Conservation (phyloP, 2,888 invertebrate species). For the Xestoiulus laeticollis region DNA sequence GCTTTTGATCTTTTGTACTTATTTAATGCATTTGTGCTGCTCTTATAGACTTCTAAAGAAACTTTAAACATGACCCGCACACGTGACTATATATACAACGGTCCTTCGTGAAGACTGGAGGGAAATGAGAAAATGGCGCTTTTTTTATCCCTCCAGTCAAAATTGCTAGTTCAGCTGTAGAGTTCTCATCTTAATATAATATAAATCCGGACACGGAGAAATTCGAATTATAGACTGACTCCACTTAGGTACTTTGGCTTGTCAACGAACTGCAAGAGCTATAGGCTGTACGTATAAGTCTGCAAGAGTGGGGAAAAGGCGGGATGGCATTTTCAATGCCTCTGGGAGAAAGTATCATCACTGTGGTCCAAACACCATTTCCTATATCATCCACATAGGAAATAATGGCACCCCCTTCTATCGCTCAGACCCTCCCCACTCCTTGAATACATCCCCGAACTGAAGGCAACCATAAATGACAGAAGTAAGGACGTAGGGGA, state of each 20-base stretch:
- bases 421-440: background rate
- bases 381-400: conserved; percentile 30
- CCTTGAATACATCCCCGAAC: background rate
- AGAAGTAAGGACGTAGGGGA: background rate
- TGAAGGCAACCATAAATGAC: background rate
- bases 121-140: conserved; percentile 35
- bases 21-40: conserved; percentile 35
- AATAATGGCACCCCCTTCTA: conserved; percentile 15
- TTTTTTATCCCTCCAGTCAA: conserved; percentile 4
- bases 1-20: conserved; percentile 27
- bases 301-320: background rate
- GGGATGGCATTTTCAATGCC: conserved; percentile 23
- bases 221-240: conserved; percentile 41
- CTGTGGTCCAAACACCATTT: conserved; percentile 35
- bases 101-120: background rate
- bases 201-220: conserved; percentile 43
- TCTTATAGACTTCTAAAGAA: conserved; percentile 8
- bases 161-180: conserved; percentile 38
- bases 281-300: background rate
- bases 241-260: conserved; percentile 29
- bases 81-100: background rate
- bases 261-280: conserved; percentile 12
- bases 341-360: conserved; percentile 36
- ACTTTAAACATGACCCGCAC: background rate
- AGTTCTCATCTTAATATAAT: conserved; percentile 39